Conservation (phyloP, 2,113 vertebrate genomes). For the Arvicanthis niloticus region DNA sequence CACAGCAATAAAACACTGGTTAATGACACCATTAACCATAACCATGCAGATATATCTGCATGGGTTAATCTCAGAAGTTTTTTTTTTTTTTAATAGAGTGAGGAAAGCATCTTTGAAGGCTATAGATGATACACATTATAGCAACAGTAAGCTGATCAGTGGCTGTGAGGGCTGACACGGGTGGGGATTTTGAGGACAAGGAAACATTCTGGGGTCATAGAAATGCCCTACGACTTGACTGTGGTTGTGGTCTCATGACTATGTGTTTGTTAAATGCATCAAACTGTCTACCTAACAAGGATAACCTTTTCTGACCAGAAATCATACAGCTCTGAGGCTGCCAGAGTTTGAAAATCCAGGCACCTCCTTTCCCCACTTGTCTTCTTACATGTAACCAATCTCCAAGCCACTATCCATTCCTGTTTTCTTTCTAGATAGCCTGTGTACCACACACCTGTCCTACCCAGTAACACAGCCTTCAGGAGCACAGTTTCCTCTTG, state of each 20-base stretch:
- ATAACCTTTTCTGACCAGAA: conserved; percentile 43
- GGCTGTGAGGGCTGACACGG: not conserved
- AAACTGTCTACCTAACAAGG: not conserved
- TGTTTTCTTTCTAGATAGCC: not conserved
- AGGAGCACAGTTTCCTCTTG: not conserved
- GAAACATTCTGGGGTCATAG: not conserved
- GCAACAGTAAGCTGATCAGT: not conserved
- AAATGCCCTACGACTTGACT: not conserved
- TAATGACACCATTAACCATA: not conserved
- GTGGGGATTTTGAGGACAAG: not conserved
- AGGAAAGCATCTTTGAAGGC: not conserved
- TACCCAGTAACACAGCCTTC: not conserved
- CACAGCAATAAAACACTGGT: not conserved
- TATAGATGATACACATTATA: not conserved
- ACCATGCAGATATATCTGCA: not conserved
- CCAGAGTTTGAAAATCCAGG: not conserved
- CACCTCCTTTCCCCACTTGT: not conserved
- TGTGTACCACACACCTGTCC: not conserved
- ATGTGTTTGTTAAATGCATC: conserved; percentile 21
- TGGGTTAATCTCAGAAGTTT: conserved; percentile 9
- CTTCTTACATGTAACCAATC: not conserved
- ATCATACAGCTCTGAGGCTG: not conserved
- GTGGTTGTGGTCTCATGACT: not conserved
- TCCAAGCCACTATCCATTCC: not conserved
- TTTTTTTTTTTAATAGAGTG: not conserved